Base-by-base conservation (phyloP, 1,140 invertebrate species). In the Pseudachorutes palmiensis region DNA sequence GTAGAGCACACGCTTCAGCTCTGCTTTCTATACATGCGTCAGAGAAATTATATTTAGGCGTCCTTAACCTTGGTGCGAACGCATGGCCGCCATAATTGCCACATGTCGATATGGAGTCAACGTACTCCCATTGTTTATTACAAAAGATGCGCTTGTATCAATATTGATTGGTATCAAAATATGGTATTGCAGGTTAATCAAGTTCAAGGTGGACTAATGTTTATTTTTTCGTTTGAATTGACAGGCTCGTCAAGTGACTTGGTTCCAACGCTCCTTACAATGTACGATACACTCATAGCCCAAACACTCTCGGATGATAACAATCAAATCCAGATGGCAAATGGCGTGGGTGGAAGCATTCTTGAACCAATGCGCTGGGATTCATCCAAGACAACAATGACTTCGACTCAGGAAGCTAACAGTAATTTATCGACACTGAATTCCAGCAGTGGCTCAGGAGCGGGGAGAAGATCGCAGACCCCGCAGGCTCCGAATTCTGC, bases 231-330 rank as follows among this genome's bases (percentile, higher is more conserved):
- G 75, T 82, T 78, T 82, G n/a, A n/a, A n/a, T n/a, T n/a, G 74
- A 75, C 80, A 78, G 83, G 81, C 68, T 83, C 83, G 63, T 84
- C 85, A 16, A 76, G 79, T 66, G 86, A 87, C 74, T 79, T 87
- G 76, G 83, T 85, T 64, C 83, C 85, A 26, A 83, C 84, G 60
- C 75, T 87, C 49, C 76, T 87, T 74, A 81, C 81, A 49, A 85
- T 87, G 80, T 87, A 86, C 78, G 86, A 87, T 79, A 81, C 83
- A 72, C 76, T 85, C 57, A 81, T 83, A 45, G 81, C 82, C 49
- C 69, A 76, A 55, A 32, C 78, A 77, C 67, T 55, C 29, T 41
- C 64, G 24, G 68, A 66, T 49, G 74, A 73, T 62, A 41, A 33
- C 1, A 12, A 19, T 55, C 51, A 55, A 55, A 24, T 55, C 24